These are phyloP conservation scores for Amniataba percoides DNA, from an alignment of 2,797 vertebrate species.

Conservation along the genomic window DNA sequence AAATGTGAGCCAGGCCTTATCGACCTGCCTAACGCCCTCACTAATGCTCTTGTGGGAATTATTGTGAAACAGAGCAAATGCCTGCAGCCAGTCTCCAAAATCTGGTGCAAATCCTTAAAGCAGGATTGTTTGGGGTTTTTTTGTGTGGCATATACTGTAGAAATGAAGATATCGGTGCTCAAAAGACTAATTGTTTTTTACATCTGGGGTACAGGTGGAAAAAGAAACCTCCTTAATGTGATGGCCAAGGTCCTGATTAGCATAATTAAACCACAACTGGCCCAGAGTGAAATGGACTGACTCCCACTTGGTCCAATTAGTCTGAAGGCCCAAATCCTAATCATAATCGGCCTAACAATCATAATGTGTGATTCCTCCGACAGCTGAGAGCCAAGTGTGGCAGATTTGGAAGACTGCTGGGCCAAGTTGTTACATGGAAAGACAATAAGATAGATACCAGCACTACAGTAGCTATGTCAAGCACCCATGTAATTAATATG, in stretches of 20 bases:
- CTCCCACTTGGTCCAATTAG: slow-evolving; percentile 22
- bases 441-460: neutral
- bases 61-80: neutral
- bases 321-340: neutral
- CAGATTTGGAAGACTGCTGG: neutral
- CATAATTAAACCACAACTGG: slow-evolving; percentile 19
- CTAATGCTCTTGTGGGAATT: neutral
- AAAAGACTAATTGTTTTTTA: slow-evolving; percentile 2
- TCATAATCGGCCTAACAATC: neutral
- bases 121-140: neutral
- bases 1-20: neutral
- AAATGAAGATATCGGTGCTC: neutral
- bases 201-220: neutral
- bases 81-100: neutral
- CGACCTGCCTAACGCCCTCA: neutral
- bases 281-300: slow-evolving; percentile 1
- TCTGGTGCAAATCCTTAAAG: neutral
- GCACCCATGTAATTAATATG: neutral
- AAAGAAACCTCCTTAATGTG: neutral
- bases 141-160: neutral
- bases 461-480: neutral
- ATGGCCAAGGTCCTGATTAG: slow-evolving; percentile 3
- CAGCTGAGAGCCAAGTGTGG: neutral
- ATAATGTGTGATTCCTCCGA: neutral
- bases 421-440: neutral